Evolutionary conservation across 2,797 vertebrate genomes (phyloP).

Genomic region (Gadopsis bispinosus): DNA sequence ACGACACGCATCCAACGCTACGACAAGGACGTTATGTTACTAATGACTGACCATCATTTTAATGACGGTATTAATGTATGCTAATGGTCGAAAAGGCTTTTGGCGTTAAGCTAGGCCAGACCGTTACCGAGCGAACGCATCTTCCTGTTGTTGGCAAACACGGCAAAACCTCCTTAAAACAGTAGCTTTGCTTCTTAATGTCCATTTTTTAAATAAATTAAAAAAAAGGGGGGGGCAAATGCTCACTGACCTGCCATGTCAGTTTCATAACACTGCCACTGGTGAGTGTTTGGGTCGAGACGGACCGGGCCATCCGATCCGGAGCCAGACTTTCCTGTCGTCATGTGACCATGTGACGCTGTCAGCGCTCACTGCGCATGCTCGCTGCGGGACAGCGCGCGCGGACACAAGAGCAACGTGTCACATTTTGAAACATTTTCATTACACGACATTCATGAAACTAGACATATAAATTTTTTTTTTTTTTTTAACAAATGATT

Average conservation of each 20-base stretch:
- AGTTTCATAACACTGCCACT: slow-evolving; percentile 44
- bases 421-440: slow-evolving; percentile 49
- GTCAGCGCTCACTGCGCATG: slow-evolving; percentile 67
- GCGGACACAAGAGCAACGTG: not conserved
- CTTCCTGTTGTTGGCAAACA: not conserved
- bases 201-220: not conserved
- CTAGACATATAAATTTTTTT: slow-evolving; percentile 55
- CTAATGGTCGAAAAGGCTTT: not conserved
- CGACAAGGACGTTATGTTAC: not conserved
- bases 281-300: not conserved
- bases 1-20: not conserved
- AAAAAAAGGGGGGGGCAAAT: not conserved
- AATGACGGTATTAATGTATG: rapidly evolving
- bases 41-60: too few species aligned
- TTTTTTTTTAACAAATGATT: slow-evolving; percentile 41
- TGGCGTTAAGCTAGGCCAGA: slow-evolving; percentile 42
- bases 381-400: slow-evolving; percentile 34
- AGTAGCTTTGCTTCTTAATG: not conserved
- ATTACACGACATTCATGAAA: slow-evolving; percentile 52
- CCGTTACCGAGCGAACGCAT: slow-evolving; percentile 25
- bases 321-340: slow-evolving; percentile 29
- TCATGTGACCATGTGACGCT: slow-evolving; percentile 71
- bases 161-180: not conserved
- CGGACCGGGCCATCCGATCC: slow-evolving; percentile 30
- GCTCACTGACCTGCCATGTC: slow-evolving; percentile 77